These are phyloP conservation scores for Eristalis pertinax DNA, from an alignment of 2,888 invertebrate genomes.

Conservation along the genomic window DNA sequence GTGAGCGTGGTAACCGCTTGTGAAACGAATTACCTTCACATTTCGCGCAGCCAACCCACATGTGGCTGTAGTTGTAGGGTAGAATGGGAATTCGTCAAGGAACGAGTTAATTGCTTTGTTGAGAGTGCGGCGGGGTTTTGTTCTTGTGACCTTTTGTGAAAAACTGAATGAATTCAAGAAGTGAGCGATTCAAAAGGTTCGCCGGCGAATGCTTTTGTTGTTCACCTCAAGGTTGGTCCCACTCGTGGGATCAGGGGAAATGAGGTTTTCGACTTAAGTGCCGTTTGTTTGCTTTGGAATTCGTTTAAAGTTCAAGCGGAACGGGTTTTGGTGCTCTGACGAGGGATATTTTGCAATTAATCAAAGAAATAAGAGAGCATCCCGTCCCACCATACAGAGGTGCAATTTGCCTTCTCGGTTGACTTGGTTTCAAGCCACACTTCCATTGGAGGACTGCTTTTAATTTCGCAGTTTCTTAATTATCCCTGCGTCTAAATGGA, in stretches of 20 bases:
- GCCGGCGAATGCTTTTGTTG: neutral
- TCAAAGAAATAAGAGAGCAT: too few relatives aligned
- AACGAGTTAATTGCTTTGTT: conserved; percentile 5
- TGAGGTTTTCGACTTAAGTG: neutral
- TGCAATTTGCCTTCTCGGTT: too few relatives aligned
- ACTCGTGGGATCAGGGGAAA: too few relatives aligned
- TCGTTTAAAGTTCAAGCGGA: neutral
- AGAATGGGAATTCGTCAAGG: neutral
- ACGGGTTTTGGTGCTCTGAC: neutral
- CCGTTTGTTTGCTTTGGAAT: neutral
- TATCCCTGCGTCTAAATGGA: too few relatives aligned
- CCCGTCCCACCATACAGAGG: too few relatives aligned
- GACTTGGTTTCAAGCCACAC: too few relatives aligned
- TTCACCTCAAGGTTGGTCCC: neutral
- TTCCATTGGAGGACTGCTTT: too few relatives aligned
- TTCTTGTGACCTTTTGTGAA: neutral
- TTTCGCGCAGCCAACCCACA: neutral
- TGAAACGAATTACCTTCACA: conserved; percentile 14
- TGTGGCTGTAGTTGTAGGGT: too few relatives aligned
- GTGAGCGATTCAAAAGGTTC: neutral
- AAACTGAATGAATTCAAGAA: neutral
- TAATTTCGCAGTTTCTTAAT: too few relatives aligned
- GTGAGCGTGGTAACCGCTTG: neutral
- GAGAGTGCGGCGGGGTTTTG: conserved; percentile 1
- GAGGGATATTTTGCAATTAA: neutral